These are phyloP conservation scores for Corvus moneduloides DNA, from an alignment of 2,113 vertebrate species.

Conservation along the genomic window DNA sequence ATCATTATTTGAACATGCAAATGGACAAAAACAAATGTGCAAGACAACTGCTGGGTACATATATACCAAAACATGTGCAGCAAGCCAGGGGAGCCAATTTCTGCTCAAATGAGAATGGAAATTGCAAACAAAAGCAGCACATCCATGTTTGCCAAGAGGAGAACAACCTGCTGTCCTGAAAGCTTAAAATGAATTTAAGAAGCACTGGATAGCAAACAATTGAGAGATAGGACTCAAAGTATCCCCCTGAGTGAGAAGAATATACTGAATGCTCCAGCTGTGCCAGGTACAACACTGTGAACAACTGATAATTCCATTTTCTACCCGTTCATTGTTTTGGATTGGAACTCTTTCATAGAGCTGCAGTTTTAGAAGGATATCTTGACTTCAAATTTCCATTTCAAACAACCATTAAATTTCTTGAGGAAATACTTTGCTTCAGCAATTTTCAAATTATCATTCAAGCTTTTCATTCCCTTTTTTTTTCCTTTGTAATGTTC, in stretches of 20 bases:
- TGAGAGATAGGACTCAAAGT: background rate
- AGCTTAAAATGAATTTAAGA: background rate
- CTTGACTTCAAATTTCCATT: background rate
- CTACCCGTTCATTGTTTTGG: background rate
- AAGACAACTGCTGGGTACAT: background rate
- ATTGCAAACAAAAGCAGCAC: constrained; percentile 8
- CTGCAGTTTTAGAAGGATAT: background rate
- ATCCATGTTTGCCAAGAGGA: background rate
- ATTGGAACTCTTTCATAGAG: background rate
- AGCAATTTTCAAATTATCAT: background rate
- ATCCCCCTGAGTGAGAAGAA: background rate
- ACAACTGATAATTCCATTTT: background rate
- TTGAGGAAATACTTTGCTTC: background rate
- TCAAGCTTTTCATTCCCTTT: background rate
- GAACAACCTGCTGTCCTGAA: background rate
- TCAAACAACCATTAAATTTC: background rate
- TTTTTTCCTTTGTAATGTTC: background rate
- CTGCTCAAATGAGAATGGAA: constrained; percentile 2
- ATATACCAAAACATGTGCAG: background rate
- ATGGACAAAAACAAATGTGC: background rate
- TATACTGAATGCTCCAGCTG: background rate
- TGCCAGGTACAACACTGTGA: background rate
- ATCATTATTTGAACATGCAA: background rate
- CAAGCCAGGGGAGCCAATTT: background rate
- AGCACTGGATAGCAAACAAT: background rate